Evolutionary conservation across 2,113 vertebrate genomes (phyloP), one percentile per base, ranked within the genome.

Genomic region (Pedetes capensis): DNA sequence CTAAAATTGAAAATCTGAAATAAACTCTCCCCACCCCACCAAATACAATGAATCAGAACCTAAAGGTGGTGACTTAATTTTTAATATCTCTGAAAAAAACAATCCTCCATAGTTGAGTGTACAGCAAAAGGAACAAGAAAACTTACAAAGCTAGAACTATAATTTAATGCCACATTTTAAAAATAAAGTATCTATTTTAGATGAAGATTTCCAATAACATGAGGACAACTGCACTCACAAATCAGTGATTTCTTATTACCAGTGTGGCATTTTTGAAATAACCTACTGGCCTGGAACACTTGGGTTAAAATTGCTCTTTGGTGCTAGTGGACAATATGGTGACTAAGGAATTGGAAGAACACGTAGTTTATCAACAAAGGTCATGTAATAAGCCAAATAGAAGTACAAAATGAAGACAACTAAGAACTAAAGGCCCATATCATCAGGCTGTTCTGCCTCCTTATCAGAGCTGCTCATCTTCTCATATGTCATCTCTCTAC

Each of bases 221-320:
- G 29, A 93, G 23, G 88, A 90, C n/a, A 89, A 66, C 92, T 90
- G 69, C 16, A 69, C 49, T 95, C 44, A 96, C 57, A 63, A 83
- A 81, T 71, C 34, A 94, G 51, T 66, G 39, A 94, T 25, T 81
- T 51, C 34, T 95, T 34, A 89, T 57, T 75, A 84, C 8, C 51
- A 47, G 27, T 47, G 78, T 74, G 91, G 78, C 83, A 89, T 59
- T 84, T 92, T 42, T 57, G 88, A 79, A 96, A 68, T 57, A 89
- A n/a, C 64, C 61, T 87, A 71, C 8, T 72, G 61, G 39, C 53
- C 79, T 91, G 34, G 94, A 96, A 87, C 57, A 89, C 34, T 6
- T 89, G 51, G 23, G 39, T 85, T 94, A 84, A 93, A 93, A 96
- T 37, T 96, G 37, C 42, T 95, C 39, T 90, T 97, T 18, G 44